Evolutionary conservation across 2,888 invertebrate species (phyloP), one percentile per base, ranked within the genome.

Genomic region (Drosophila atripex): DNA sequence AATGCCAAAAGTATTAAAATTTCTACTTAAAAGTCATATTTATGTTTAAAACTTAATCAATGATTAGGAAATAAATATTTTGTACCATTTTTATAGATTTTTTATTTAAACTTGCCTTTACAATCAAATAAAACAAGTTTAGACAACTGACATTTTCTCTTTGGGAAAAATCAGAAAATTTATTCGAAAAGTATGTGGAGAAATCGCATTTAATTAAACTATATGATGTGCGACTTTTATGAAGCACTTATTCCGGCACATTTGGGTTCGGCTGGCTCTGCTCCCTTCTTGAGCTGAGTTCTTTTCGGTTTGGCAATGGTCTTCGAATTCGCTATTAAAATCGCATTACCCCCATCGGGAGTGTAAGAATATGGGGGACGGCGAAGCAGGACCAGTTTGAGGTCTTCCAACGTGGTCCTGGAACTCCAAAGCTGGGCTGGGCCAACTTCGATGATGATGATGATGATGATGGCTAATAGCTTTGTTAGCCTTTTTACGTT

Each of bases 381-480:
- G 5, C 25, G 38, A 28, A 39, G 49, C n/a, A 30, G 64, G 54
- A 65, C 54, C 68, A 54, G 64, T 68, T 65, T 47, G 38, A 53
- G 64, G 53, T 58, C 25, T 43, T 51, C 66, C 63, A 45, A 45
- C 66, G 63, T 43, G 63, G 63, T 64, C 63, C 63, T 64, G 68
- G 53, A 35, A 25, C 54, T 70, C 65, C 32, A 54, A 39, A 51
- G 45, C 54, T 61, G 39, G 70, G 64, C 54, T 47, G 53, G 69
- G 49, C 56, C 54, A 52, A 39, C 72, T 53, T 53, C 64, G 63
- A 64, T 51, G 63, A 66, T 60, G 69, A 66, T 61, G 69, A 49
- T 45, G 56, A 47, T 45, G 56, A 46, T 59, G 50, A 61, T 56
- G 75, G 64, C 60, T 82, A 76, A 85, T 82, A 74, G 78, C 78